Evolutionary conservation across 2,113 vertebrate species (phyloP).

Genomic region (Clupea harengus): DNA sequence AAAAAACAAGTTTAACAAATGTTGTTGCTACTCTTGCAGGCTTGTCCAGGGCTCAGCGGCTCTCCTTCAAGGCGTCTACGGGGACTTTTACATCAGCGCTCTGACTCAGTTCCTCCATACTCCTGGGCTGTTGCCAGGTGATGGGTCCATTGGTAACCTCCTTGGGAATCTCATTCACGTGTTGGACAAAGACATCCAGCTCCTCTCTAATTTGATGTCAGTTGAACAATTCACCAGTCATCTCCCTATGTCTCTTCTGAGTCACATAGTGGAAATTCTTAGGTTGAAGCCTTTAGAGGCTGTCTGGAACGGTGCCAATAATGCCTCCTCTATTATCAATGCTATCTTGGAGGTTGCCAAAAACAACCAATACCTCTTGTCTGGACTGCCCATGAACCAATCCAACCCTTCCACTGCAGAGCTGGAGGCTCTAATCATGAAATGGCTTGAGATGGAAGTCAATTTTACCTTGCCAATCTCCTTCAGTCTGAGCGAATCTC

Average conservation of each 20-base stretch:
- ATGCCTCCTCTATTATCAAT: constrained; percentile 48
- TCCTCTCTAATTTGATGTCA: constrained; percentile 35
- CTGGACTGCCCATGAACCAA: constrained; percentile 43
- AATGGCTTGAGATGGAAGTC: constrained; percentile 56
- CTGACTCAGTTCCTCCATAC: constrained; percentile 34
- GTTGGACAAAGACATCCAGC: constrained; percentile 49
- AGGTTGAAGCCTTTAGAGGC: constrained; percentile 57
- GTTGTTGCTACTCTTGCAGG: constrained; percentile 20
- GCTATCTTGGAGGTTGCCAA: constrained; percentile 44
- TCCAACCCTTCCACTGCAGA: constrained; percentile 52
- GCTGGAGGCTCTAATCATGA: constrained; percentile 52
- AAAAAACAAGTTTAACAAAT: neutral
- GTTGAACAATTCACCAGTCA: constrained; percentile 43
- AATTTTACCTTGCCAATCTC: constrained; percentile 58
- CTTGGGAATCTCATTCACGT: constrained; percentile 49
- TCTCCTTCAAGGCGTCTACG: constrained; percentile 59
- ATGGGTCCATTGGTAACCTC: constrained; percentile 46
- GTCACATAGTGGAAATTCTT: constrained; percentile 50
- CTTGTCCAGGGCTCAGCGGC: constrained; percentile 60
- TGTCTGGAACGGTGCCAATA: constrained; percentile 42
- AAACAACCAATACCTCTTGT: constrained; percentile 58
- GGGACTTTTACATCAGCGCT: constrained; percentile 34
- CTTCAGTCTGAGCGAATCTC: constrained; percentile 53
- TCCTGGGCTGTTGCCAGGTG: constrained; percentile 31
- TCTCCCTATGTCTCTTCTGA: constrained; percentile 43